Evolutionary conservation across 2,113 vertebrate species (phyloP).

Genomic region (Apeltes quadracus): DNA sequence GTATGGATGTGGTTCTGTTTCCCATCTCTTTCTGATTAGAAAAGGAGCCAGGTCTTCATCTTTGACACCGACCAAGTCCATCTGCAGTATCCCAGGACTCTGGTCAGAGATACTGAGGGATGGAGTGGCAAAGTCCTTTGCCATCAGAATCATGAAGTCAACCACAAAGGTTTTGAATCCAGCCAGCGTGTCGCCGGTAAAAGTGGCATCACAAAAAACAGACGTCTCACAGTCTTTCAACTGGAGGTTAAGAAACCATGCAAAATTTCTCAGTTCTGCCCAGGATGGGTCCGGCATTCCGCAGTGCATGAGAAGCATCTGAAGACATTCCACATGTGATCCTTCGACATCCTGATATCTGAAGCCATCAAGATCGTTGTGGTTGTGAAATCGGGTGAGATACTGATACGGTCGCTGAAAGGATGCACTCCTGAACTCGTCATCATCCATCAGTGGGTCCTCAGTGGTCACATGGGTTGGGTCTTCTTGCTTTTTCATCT

Average conservation of each 20-base stretch:
- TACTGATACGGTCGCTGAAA: conserved; percentile 97
- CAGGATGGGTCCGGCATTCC: conserved; percentile 91
- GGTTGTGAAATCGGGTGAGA: conserved; percentile 81
- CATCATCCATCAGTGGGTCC: conserved; percentile 87
- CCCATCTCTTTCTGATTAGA: conserved; percentile 90
- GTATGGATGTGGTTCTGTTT: conserved; percentile 94
- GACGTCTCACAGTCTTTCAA: conserved; percentile 90
- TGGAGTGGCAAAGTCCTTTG: conserved; percentile 94
- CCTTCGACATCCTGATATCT: conserved; percentile 81
- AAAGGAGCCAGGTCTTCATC: conserved; percentile 93
- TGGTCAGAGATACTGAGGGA: conserved; percentile 91
- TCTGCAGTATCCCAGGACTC: conserved; percentile 81
- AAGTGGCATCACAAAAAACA: conserved; percentile 84
- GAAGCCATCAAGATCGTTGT: conserved; percentile 82
- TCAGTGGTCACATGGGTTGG: conserved; percentile 1
- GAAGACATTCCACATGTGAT: conserved; percentile 86
- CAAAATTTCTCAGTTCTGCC: conserved; percentile 91
- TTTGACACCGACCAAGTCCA: conserved; percentile 60
- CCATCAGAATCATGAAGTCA: conserved; percentile 96
- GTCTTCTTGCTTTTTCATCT: conserved; percentile 61
- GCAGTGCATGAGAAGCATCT: conserved; percentile 88
- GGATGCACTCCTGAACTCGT: conserved; percentile 84
- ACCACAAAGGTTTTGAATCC: conserved; percentile 97
- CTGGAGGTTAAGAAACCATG: conserved; percentile 90
- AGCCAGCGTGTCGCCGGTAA: conserved; percentile 84